Conservation (phyloP, 2,113 vertebrate genomes). For the Panurus biarmicus region DNA sequence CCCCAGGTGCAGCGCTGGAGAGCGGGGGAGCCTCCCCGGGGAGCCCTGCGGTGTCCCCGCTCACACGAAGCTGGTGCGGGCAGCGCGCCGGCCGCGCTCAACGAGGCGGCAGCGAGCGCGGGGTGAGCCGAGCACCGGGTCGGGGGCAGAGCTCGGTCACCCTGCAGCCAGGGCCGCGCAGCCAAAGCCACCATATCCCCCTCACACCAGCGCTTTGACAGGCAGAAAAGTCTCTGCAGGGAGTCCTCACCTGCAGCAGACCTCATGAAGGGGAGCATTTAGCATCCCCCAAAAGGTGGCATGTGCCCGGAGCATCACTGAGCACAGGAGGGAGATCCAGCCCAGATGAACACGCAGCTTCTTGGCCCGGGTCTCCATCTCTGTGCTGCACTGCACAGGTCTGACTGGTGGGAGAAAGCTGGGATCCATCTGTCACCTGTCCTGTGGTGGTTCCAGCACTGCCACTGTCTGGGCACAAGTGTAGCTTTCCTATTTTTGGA, state of each 20-base stretch:
- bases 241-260: not conserved
- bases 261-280: not conserved
- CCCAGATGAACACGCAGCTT: not conserved
- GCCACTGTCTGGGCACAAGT: not conserved
- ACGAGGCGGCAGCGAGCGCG: not conserved
- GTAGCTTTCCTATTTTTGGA: slow-evolving; percentile 35
- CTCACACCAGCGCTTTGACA: not conserved
- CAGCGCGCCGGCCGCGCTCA: not conserved
- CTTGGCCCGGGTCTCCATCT: not conserved
- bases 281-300: not conserved
- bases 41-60: not conserved
- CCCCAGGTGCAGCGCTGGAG: not conserved
- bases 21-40: not conserved
- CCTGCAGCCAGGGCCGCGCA: not conserved
- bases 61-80: not conserved
- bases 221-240: not conserved
- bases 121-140: not conserved
- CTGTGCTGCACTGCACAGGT: not conserved
- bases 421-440: slow-evolving; percentile 4
- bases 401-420: not conserved
- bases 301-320: not conserved
- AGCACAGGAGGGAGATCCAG: not conserved
- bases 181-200: not conserved
- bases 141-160: not conserved
- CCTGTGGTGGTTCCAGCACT: not conserved